phyloP scores from a whole-genome alignment of 2,797 vertebrate species.

The Cheirogaleus major region DNA sequence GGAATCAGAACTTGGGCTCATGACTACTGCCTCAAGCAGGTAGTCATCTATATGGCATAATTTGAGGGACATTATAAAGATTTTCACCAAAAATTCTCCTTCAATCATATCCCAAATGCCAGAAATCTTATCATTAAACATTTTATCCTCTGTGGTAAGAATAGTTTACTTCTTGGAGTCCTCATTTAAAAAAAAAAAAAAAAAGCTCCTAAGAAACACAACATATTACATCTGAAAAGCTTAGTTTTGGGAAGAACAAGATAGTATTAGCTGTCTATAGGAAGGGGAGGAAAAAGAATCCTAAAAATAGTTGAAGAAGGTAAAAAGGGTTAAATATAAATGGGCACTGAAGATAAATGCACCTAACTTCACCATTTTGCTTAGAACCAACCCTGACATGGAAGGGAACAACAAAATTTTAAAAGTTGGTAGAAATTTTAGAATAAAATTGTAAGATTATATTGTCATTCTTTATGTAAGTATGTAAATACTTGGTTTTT shows the following conservation, averaged over 20 bases:
- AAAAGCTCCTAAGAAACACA: not conserved
- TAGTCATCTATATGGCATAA: not conserved
- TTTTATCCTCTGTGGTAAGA: conserved; percentile 6
- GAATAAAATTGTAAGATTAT: conserved; percentile 20
- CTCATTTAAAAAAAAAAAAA: not conserved
- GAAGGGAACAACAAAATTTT: not conserved
- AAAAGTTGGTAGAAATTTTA: conserved; percentile 5
- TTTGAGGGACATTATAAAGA: conserved; percentile 1
- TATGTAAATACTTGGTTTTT: not conserved
- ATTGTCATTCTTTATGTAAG: not conserved
- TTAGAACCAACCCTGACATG: conserved; percentile 5
- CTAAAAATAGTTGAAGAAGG: not conserved
- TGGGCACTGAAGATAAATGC: not conserved
- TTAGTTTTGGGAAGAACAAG: not conserved
- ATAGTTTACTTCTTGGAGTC: not conserved
- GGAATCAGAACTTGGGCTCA: not conserved
- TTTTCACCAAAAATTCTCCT: conserved; percentile 41
- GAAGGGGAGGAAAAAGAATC: not conserved
- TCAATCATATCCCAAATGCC: conserved; percentile 9
- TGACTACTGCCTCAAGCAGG: not conserved
- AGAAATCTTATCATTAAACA: conserved; percentile 33
- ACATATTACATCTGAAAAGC: not conserved
- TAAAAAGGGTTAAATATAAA: not conserved
- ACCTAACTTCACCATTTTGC: not conserved
- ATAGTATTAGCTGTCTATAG: not conserved